These are phyloP conservation scores for Andrena bicolor DNA, from an alignment of 2,888 invertebrate species.

Conservation along the genomic window DNA sequence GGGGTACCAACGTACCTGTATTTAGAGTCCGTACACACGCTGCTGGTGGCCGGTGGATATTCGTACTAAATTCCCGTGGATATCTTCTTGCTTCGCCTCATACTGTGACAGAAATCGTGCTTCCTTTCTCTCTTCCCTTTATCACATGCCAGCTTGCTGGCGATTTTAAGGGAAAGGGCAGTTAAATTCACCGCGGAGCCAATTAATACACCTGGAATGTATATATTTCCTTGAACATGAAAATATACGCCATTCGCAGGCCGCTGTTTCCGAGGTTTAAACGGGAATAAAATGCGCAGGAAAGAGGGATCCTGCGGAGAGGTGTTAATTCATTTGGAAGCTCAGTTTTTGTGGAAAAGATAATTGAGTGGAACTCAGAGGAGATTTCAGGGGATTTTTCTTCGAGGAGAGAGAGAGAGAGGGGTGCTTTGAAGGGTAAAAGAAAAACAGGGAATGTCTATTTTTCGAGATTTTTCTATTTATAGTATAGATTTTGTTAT, in stretches of 20 bases:
- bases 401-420: not conserved
- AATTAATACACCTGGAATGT: not conserved
- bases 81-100: conserved; percentile 42
- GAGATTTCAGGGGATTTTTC: not conserved
- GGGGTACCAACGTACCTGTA: conserved; percentile 61
- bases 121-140: not conserved
- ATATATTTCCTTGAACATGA: not conserved
- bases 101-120: not conserved
- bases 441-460: not conserved
- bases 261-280: not conserved
- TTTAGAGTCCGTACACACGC: conserved; percentile 56
- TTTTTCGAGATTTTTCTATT: too few species aligned
- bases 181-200: not conserved
- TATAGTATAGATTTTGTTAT: too few species aligned
- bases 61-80: conserved; percentile 56
- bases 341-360: not conserved
- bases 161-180: not conserved
- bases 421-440: too few species aligned
- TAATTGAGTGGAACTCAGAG: not conserved
- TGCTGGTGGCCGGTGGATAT: conserved; percentile 60
- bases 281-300: not conserved
- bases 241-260: too few species aligned
- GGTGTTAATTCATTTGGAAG: not conserved
- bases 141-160: not conserved
- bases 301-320: not conserved